Conservation (phyloP, 2,797 vertebrate genomes). For the Agapornis canus region DNA sequence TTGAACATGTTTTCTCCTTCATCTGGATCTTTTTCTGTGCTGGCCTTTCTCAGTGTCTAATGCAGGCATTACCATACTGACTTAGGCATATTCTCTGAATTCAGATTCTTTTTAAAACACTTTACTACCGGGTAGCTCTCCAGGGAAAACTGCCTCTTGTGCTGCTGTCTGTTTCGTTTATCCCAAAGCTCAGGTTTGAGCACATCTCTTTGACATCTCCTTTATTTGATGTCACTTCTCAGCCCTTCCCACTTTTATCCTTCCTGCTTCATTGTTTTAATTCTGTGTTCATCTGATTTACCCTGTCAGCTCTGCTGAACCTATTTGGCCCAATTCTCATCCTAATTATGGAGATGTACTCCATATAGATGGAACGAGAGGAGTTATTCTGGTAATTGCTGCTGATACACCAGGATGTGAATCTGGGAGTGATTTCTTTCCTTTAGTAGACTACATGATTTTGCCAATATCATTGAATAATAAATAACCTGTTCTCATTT, state of each 20-base stretch:
- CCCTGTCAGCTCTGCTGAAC: background rate
- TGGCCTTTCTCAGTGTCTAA: background rate
- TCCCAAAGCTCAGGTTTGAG: background rate
- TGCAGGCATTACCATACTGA: fast-evolving
- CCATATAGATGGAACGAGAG: background rate
- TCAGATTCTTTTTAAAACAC: background rate
- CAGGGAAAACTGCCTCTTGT: background rate
- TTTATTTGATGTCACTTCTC: background rate
- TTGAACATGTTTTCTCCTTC: background rate
- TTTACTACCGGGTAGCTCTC: background rate
- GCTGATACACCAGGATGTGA: background rate
- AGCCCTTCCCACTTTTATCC: background rate
- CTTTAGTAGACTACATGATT: background rate
- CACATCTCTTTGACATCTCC: background rate
- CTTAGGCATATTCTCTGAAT: background rate
- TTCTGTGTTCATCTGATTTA: background rate
- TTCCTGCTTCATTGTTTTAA: background rate
- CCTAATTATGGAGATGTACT: background rate
- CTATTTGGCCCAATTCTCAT: background rate
- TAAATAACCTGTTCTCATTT: background rate
- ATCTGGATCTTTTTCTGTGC: background rate
- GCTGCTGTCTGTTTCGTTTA: background rate
- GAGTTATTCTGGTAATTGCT: background rate
- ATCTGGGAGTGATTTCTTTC: background rate
- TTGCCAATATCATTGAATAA: background rate